These are phyloP conservation scores for Vicugna pacos DNA, from an alignment of 2,113 vertebrate genomes.

Conservation along the genomic window DNA sequence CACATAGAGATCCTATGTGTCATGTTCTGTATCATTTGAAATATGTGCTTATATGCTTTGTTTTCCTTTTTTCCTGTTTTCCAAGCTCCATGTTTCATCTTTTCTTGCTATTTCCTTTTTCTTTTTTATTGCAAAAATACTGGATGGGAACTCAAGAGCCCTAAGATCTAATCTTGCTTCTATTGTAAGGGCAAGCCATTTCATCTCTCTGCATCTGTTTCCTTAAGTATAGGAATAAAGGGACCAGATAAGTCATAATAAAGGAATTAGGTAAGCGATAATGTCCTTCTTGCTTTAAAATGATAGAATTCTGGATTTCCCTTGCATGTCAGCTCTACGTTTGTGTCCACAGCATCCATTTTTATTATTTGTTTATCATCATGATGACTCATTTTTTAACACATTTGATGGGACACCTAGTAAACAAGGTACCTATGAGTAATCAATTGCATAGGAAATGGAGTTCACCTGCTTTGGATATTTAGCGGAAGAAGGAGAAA, in stretches of 20 bases:
- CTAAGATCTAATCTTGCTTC: background rate
- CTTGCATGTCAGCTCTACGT: background rate
- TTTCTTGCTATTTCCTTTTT: background rate
- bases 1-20: background rate
- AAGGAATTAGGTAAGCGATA: background rate
- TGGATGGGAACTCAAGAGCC: background rate
- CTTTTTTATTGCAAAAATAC: background rate
- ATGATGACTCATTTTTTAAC: constrained; percentile 33
- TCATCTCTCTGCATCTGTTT: background rate
- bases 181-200: background rate
- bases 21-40: background rate
- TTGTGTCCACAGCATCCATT: background rate
- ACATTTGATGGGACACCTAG: background rate
- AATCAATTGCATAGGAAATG: background rate
- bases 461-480: background rate
- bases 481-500: background rate
- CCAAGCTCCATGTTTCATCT: background rate
- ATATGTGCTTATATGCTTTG: background rate
- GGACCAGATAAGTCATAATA: background rate
- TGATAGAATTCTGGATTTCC: background rate
- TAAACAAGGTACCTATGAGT: background rate
- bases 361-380: background rate
- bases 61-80: constrained; percentile 25
- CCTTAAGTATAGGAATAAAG: background rate
- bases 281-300: background rate